phyloP scores from a whole-genome alignment of 30 jellyfish, hydroid and myxozoan genomes.

The Aurelia sp. region DNA sequence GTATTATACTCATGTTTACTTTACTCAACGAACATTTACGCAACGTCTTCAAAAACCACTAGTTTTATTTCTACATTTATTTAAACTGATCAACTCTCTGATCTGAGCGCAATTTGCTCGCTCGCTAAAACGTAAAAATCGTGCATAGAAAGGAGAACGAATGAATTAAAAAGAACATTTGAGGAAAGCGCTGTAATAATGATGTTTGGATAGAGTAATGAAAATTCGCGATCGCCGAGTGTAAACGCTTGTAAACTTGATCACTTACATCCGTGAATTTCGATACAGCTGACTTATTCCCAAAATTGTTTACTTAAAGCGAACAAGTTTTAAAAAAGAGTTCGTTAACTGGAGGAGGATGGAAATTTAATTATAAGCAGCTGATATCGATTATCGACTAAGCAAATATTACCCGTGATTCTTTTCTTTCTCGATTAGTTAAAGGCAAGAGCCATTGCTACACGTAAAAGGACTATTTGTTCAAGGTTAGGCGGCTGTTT shows the following conservation, averaged over 20 bases:
- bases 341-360: slow-evolving; percentile 19
- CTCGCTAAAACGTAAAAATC: slow-evolving; percentile 54
- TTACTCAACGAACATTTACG: not conserved
- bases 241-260: slow-evolving; percentile 72
- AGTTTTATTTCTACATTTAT: slow-evolving; percentile 16
- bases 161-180: slow-evolving; percentile 67
- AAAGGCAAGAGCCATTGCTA: slow-evolving; percentile 23
- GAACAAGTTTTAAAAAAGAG: slow-evolving; percentile 39
- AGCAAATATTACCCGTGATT: slow-evolving; percentile 41
- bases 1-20: slow-evolving; percentile 4
- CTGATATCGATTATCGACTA: slow-evolving; percentile 68
- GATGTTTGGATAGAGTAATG: slow-evolving; percentile 53
- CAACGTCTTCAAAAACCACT: slow-evolving; percentile 13
- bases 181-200: slow-evolving; percentile 22
- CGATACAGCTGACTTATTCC: slow-evolving; percentile 79
- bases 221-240: slow-evolving; percentile 56
- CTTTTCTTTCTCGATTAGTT: slow-evolving; percentile 44
- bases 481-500: too few relatives aligned
- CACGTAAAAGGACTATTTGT: too few relatives aligned
- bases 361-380: slow-evolving; percentile 61
- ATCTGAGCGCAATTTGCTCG: slow-evolving; percentile 18
- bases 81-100: slow-evolving; percentile 2
- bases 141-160: slow-evolving; percentile 42
- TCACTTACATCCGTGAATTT: slow-evolving; percentile 63
- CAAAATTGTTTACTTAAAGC: slow-evolving; percentile 65